Evolutionary conservation across 2,113 vertebrate species (phyloP), one percentile per base, ranked within the genome.

Genomic region (Motacilla alba): DNA sequence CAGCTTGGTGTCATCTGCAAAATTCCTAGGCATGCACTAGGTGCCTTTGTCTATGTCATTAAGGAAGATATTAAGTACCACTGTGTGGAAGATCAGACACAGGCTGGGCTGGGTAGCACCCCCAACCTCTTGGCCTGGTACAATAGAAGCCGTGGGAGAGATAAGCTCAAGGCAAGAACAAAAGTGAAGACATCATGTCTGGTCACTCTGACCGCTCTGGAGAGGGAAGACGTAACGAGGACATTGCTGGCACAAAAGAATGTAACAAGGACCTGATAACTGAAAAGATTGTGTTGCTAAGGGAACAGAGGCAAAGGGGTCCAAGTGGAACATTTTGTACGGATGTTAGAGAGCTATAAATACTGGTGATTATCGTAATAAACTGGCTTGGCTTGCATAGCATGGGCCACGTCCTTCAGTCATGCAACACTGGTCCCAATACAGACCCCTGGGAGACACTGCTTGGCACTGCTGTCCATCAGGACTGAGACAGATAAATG

Each of bases 11-110:
- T 24, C 33, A 59, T n/a, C 15, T 74, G 37, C 37, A 59, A 52
- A 44, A 44, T 15, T 52, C 15, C 8, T 17, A 8, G 67, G 10
- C 3, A 2, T 44, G 33, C 1, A 2, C 37, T 59, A 2, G 13
- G 14, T 52, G 15, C 37, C 37, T 58, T 33, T 28, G 15, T 33
- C 44, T 13, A 2, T 33, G 31, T 7, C 23, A n/a, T 30, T 52
- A 37, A 44, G 23, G 52, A 81, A 50, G 27, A 24, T 9, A 28
- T 16, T 59, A 59, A 89, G 11, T 24, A 52, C 5, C 28, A 30
- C 8, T 44, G 18, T 43, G 62, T 7, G 28, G 19, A 31, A 63
- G 37, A 41, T 30, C 19, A 15, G 19, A 31, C 31, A 33, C 31
- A 56, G 21, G 19, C 28, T 63, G 60, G 39, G 60, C 39, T 63